Evolutionary conservation across 2,888 invertebrate species (phyloP).

Genomic region (Strigamia transsilvanica): DNA sequence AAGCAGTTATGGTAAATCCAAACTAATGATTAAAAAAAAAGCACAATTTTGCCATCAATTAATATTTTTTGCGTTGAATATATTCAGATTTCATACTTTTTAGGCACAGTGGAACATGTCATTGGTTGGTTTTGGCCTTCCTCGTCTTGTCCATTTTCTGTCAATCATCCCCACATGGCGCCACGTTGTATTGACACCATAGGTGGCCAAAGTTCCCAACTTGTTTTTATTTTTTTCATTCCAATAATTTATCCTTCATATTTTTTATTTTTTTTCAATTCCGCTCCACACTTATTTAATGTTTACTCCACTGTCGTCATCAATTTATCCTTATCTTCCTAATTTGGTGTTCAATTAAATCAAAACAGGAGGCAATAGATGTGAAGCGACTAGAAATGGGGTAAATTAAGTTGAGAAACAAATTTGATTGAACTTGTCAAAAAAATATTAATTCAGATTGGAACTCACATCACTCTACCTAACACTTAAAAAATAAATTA

Average conservation of each 20-base stretch:
- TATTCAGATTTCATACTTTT: too few relatives aligned
- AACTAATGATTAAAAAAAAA: too few relatives aligned
- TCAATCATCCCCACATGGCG: too few relatives aligned
- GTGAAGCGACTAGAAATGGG: slow-evolving; percentile 31
- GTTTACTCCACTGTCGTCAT: slow-evolving; percentile 28
- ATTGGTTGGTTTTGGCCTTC: too few relatives aligned
- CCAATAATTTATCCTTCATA: background rate
- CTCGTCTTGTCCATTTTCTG: too few relatives aligned
- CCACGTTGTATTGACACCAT: too few relatives aligned
- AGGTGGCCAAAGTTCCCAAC: too few relatives aligned
- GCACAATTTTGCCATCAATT: too few relatives aligned
- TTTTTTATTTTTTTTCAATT: background rate
- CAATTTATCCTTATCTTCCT: slow-evolving; percentile 23
- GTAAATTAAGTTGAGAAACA: slow-evolving; percentile 22
- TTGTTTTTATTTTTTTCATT: background rate
- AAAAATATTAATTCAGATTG: slow-evolving; percentile 11
- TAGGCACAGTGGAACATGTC: too few relatives aligned
- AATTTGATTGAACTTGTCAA: background rate
- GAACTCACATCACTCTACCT: background rate
- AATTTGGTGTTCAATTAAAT: slow-evolving; percentile 41
- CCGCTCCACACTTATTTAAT: background rate
- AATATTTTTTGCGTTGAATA: too few relatives aligned
- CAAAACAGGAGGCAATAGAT: slow-evolving; percentile 20
- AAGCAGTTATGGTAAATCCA: too few relatives aligned
- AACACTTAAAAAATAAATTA: background rate